Evolutionary conservation across 2,113 vertebrate species (phyloP), one percentile per base, ranked within the genome.

Genomic region (Marmota monax): DNA sequence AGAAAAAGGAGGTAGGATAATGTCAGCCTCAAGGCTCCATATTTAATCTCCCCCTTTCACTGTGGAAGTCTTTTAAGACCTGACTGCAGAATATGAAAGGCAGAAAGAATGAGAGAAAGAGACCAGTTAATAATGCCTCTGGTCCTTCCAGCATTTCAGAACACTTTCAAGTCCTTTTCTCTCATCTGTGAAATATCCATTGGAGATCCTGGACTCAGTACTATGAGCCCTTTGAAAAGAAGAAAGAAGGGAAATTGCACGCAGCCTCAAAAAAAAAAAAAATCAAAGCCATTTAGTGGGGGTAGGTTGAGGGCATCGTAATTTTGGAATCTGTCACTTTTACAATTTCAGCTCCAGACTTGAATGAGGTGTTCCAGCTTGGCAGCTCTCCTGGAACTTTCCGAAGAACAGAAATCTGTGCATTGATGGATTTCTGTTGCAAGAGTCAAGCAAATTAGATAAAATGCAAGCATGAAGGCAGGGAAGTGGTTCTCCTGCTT

Each of bases 381-480:
- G 25, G 74, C 0, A 69, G 32, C 14, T 90, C 53, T 96, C 92
- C 84, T 61, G 29, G 72, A 96, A 94, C 51, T n/a, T 95, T 95
- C 73, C 45, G 70, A 3, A 25, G 25, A 48, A n/a, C 78, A 89
- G 61, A 78, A 95, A 91, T 90, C 37, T 69, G 56, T 53, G 70
- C 32, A 56, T 25, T 73, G 82, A 88, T 27, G 42, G 34, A 77
- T 51, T 25, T 83, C 61, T 84, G 70, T 51, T 37, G 42, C 51
- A 82, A 84, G 22, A 65, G 0, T 84, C 63, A 87, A 84, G 84
- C 4, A 48, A 96, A 74, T 89, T 61, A 85, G 34, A 88, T 25
- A 65, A 77, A 92, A 88, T 39, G 37, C 48, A 65, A 63, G 61
- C 0, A 0, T 12, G 39, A 96, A 86, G 69, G 77, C 27, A 84